phyloP scores from a whole-genome alignment of 2,797 vertebrate species.

The Mastacembelus armatus region DNA sequence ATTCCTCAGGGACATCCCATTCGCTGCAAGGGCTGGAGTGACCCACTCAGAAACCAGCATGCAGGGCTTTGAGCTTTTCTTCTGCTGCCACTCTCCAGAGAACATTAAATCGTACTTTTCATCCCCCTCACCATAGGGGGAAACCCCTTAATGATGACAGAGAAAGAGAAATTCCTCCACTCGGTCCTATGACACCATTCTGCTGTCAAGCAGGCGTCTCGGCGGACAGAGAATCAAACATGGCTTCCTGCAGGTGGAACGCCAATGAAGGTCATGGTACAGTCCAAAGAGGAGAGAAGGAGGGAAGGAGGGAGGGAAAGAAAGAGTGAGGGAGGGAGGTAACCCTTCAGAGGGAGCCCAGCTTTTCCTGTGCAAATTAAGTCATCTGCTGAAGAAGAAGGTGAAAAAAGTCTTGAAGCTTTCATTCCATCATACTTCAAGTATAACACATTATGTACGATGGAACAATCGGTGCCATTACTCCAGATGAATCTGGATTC shows the following conservation, averaged over 20 bases:
- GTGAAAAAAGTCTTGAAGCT: conserved; percentile 36
- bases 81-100: conserved; percentile 88
- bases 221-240: conserved; percentile 88
- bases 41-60: conserved; percentile 89
- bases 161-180: conserved; percentile 93
- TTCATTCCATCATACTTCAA: conserved; percentile 75
- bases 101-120: conserved; percentile 94
- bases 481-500: not conserved
- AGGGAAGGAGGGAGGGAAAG: conserved; percentile 44
- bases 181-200: conserved; percentile 88
- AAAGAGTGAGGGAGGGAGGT: conserved; percentile 60
- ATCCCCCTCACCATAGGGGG: conserved; percentile 89
- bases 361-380: conserved; percentile 89
- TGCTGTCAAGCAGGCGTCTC: conserved; percentile 86
- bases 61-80: conserved; percentile 89
- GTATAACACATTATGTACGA: no score
- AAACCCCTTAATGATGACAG: conserved; percentile 92
- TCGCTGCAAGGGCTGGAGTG: conserved; percentile 89
- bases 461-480: no score
- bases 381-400: conserved; percentile 82
- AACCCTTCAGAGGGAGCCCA: conserved; percentile 74
- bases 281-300: conserved; percentile 77
- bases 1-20: conserved; percentile 95
- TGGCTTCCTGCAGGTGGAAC: conserved; percentile 92
- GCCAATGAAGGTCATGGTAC: conserved; percentile 85